Evolutionary conservation across 2,888 invertebrate genomes (phyloP), one percentile per base, ranked within the genome.

Genomic region (Escarpia spicata): DNA sequence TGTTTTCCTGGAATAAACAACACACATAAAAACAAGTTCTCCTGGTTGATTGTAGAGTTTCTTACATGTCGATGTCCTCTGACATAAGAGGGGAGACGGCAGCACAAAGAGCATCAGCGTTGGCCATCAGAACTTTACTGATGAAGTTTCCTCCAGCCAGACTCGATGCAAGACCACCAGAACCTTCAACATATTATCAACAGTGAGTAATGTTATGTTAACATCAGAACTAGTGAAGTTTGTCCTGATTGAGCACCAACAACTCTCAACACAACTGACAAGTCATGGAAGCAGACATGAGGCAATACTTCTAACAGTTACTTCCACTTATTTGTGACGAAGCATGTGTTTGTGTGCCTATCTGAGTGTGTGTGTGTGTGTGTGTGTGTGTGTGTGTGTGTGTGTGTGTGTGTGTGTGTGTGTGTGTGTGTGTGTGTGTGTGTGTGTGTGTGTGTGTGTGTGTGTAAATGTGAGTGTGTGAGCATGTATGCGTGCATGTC

Each of bases 51-150:
- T 60, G 43, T 37, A 26, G 43, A 12, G 75, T 45, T 6, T 92
- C 94, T 91, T 44, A 94, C 94, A 93, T 90, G 90, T 92, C 92
- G 43, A 94, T 91, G 75, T 94, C 94, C 91, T 93, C 94, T 26
- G 0, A 99, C 98, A 99, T 98, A 19, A 99, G 97, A 0, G 99
- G 99, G 93, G 98, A 98, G n/a, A 98, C 99, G 0, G 99, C 98
- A 0, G 99, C 99, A 96, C 99, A 99, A 8, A 99, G 97, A 0
- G 99, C 98, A 96, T 99, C 99, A 4, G 99, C 99, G 96, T 99
- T 99, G 92, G 99, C 99, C 94, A 99, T 97, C 44, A 99, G 97
- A 95, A 99, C 99, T 97, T 99, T 98, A 95, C 99, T 98, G 95
- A 99, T 98, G 95, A 99, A 98, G 43, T 99, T 98, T 60, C 98